Evolutionary conservation across 1,140 invertebrate genomes (phyloP).

Genomic region (Papilio polyxenes): DNA sequence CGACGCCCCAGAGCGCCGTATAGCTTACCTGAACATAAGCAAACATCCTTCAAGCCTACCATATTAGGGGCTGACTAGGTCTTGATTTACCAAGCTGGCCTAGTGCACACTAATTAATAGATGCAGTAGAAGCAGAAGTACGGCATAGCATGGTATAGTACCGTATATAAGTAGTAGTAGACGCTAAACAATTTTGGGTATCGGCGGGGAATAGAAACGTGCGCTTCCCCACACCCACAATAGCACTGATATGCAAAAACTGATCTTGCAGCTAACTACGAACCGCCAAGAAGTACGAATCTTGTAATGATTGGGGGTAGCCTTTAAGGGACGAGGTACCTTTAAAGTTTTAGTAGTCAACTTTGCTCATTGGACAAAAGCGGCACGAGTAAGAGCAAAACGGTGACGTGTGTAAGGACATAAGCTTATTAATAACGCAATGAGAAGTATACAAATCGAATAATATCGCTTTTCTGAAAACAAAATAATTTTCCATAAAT

Average conservation of each 20-base stretch:
- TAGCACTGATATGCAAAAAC: too few species aligned
- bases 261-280: too few species aligned
- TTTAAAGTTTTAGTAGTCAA: not conserved
- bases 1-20: constrained; percentile 95
- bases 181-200: too few species aligned
- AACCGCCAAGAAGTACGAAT: not conserved
- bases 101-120: constrained; percentile 18
- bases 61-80: too few species aligned
- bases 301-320: too few species aligned
- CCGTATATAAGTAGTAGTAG: too few species aligned
- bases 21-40: constrained; percentile 88
- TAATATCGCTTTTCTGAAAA: not conserved
- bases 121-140: constrained; percentile 24
- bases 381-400: not conserved
- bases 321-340: too few species aligned
- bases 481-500: not conserved
- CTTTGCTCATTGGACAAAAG: not conserved
- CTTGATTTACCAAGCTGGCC: not conserved
- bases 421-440: not conserved
- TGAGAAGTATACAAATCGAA: not conserved
- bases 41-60: not conserved
- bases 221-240: too few species aligned
- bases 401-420: not conserved
- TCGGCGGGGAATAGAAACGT: too few species aligned
- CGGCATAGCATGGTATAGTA: not conserved